Base-by-base conservation (phyloP, 2,888 invertebrate genomes). In the Argyresthia goedartella region DNA sequence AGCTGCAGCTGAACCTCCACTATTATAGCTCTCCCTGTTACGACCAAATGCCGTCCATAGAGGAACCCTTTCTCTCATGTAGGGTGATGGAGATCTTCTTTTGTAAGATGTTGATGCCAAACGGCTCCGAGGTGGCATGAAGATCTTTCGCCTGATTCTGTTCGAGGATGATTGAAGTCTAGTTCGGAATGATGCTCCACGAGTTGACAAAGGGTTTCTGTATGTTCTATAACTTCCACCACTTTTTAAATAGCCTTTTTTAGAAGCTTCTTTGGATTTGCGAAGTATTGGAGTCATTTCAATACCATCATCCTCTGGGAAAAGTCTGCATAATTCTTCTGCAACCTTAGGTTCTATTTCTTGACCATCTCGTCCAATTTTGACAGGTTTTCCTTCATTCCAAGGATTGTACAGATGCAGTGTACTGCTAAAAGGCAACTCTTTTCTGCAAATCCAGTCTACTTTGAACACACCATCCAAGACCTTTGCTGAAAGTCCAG, bases 351-450 rank as follows among this genome's bases (percentile, higher is more conserved):
- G 97, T 74, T 98, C 98, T 61, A 99, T 96, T 89, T 98, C 98
- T 89, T 98, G 94, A 0, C 99, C 99, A 87, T 99, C 99, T 57
- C 99, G 90, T n/a, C 98, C 99, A 66, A 99, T 98, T 89, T 99
- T 99, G 0, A 99, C 98, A 53, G 98, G 97, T 81, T 98, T 98
- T 47, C 97, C 96, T 73, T 98, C 98, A 87, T 99, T 99, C 97
- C 98, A 99, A 6, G 96, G 94, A 85, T 99, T 99, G 70, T 96
- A 96, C 55, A 99, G 86, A 76, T 98, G 97, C 62, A 94, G 90
- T 1, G 97, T 97, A 67, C 93, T 94, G 61, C 93, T 93, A 67
- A 99, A 99, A 1, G 97, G 93, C 56, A 99, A 86, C 73, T 98
- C 98, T 67, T 96, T 95, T 65, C 97, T 92, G 71, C 96, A 97